phyloP scores from a whole-genome alignment of 2,888 invertebrate genomes.

The Tyria jacobaeae region DNA sequence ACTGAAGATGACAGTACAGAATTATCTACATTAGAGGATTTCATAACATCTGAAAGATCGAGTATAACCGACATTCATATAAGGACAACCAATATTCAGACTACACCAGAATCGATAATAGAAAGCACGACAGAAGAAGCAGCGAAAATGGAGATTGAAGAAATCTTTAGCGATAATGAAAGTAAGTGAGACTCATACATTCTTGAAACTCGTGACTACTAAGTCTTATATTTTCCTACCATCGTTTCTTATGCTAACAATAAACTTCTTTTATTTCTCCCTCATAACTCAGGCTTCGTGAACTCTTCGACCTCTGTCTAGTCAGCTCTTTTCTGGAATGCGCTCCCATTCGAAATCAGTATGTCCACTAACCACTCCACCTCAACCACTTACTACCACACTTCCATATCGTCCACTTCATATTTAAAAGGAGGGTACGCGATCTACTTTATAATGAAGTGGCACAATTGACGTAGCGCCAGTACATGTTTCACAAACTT shows the following conservation, averaged over 20 bases:
- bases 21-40: constrained; percentile 67
- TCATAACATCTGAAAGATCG: constrained; percentile 65
- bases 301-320: too few species aligned
- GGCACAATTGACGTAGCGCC: too few species aligned
- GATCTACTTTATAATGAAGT: too few species aligned
- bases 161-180: constrained; percentile 88
- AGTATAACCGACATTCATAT: constrained; percentile 49
- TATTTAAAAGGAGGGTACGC: too few species aligned
- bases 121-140: constrained; percentile 71
- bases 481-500: too few species aligned
- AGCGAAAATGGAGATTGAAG: constrained; percentile 89
- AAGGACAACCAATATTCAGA: constrained; percentile 41
- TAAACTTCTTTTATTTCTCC: constrained; percentile 16
- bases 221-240: background rate
- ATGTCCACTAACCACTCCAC: too few species aligned
- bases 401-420: too few species aligned
- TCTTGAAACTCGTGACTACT: background rate
- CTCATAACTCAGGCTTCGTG: too few species aligned
- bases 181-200: constrained; percentile 60
- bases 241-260: too few species aligned
- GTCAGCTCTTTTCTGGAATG: too few species aligned
- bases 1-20: constrained; percentile 46
- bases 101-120: constrained; percentile 42
- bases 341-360: too few species aligned
- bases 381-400: too few species aligned